Evolutionary conservation across 2,113 vertebrate species (phyloP), one percentile per base, ranked within the genome.

Genomic region (Phalacrocorax aristotelis): DNA sequence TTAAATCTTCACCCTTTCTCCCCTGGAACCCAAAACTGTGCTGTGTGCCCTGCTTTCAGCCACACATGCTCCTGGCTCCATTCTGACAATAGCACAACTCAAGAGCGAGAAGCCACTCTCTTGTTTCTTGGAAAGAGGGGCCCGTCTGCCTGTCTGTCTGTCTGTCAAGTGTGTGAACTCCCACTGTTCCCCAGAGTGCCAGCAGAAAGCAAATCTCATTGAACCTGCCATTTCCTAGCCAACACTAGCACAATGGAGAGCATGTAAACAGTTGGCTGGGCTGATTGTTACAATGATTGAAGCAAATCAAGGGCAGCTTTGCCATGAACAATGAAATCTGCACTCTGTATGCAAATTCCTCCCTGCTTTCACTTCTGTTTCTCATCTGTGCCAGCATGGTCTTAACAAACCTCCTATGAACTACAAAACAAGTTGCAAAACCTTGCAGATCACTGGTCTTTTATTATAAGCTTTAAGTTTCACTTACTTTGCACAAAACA

Each of bases 251-350:
- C 96, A 97, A 98, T 96, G 95, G 92, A 97, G 90, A 90, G 84
- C 91, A 91, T 96, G 95, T 97, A 97, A 98, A 97, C 95, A 97
- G 86, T 96, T 93, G 93, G 76, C 96, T 95, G 95, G 60, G 87
- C 66, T 89, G 91, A 97, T 95, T 95, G 92, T 97, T 90, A 72
- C 91, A 93, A 61, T 38, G 91, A 95, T 36, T 93, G 95, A 97
- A 97, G 85, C 46, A 89, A 95, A 98, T 90, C 87, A 96, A 97
- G 93, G 87, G 92, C n/a, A 68, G 89, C 68, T 97, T 96, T 93
- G 76, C 55, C 72, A 90, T 8, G 75, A 85, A 98, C 97, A 98
- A 98, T 97, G 95, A 86, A 91, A 96, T 95, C 70, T 93, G 76
- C 83, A 95, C 87, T 92, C 91, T 96, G 55, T 87, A 97, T 96